phyloP scores from a whole-genome alignment of 2,797 vertebrate genomes.

The Nyctibius grandis region DNA sequence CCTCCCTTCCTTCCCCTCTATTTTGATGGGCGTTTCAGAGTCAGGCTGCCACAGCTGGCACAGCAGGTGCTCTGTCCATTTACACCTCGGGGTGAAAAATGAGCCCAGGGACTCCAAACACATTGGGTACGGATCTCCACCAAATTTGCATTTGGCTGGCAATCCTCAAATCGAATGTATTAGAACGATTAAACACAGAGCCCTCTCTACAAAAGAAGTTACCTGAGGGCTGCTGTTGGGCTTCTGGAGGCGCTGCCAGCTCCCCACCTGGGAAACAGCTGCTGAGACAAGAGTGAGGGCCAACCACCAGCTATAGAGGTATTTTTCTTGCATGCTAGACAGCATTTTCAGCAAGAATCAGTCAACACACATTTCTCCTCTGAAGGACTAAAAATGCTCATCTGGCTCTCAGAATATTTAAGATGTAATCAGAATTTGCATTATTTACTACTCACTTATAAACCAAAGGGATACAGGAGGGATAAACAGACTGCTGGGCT shows the following conservation, averaged over 20 bases:
- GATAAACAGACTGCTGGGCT: neutral
- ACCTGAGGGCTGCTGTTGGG: neutral
- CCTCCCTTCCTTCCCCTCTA: neutral
- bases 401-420: neutral
- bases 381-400: neutral
- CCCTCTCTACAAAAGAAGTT: neutral
- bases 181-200: neutral
- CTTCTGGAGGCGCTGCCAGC: neutral
- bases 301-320: neutral
- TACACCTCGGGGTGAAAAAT: neutral
- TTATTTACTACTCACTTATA: neutral
- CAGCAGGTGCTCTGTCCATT: neutral
- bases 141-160: neutral
- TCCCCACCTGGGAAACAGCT: neutral
- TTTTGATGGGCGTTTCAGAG: neutral
- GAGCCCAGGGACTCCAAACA: neutral
- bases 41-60: neutral
- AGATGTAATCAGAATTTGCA: neutral
- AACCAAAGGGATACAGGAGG: neutral
- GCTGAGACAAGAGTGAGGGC: neutral
- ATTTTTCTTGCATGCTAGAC: neutral
- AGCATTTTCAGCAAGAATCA: neutral
- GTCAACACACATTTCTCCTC: neutral
- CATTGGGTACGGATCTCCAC: neutral
- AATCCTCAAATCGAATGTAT: neutral